These are phyloP conservation scores for Rhabdophis nuchalis DNA, from an alignment of 2,797 vertebrate species.

Conservation along the genomic window DNA sequence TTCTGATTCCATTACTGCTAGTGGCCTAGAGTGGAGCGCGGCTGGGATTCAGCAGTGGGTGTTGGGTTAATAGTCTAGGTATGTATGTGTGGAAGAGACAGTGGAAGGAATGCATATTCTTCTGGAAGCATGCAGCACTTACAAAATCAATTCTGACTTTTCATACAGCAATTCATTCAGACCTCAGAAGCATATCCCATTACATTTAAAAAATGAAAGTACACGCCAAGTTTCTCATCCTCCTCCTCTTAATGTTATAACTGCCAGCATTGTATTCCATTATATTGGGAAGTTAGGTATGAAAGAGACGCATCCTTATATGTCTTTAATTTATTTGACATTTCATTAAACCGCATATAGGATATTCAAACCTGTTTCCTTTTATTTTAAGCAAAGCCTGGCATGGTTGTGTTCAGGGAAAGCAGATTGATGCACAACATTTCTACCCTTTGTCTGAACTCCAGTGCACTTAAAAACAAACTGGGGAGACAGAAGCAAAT, in stretches of 20 bases:
- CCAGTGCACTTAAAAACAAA: not conserved
- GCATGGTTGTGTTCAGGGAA: not conserved
- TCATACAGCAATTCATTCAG: not conserved
- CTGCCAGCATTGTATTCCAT: not conserved
- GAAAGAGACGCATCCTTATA: slow-evolving; percentile 12
- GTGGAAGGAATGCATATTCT: not conserved
- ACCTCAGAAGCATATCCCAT: not conserved
- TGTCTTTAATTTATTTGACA: slow-evolving; percentile 4
- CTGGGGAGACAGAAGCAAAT: too few species aligned
- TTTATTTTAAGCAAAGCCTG: slow-evolving; percentile 14
- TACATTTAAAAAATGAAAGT: not conserved
- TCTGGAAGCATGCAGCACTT: not conserved
- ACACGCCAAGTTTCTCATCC: not conserved
- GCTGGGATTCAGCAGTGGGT: not conserved
- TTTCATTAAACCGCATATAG: slow-evolving; percentile 20
- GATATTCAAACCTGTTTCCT: not conserved
- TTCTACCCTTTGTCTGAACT: not conserved
- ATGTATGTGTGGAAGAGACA: not conserved
- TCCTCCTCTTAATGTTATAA: not conserved
- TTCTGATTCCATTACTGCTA: not conserved
- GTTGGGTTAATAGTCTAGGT: not conserved
- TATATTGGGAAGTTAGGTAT: not conserved
- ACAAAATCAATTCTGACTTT: slow-evolving; percentile 9
- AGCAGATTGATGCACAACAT: not conserved
- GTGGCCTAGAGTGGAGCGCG: not conserved